These are phyloP conservation scores for Holacanthus passer DNA, from an alignment of 2,113 vertebrate species.

Conservation along the genomic window DNA sequence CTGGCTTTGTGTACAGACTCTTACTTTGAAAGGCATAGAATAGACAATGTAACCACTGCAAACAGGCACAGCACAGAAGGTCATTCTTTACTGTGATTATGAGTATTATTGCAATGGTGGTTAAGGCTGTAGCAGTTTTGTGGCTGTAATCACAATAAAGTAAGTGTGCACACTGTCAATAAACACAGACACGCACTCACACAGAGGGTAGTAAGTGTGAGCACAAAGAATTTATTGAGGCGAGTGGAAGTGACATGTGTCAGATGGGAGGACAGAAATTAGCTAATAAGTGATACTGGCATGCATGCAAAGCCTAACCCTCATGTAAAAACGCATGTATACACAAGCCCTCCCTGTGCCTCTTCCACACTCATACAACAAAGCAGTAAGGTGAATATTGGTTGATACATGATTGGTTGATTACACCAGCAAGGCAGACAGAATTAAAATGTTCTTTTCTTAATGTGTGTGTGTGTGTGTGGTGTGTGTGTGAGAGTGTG, in stretches of 20 bases:
- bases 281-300: slow-evolving; percentile 54
- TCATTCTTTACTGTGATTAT: slow-evolving; percentile 8
- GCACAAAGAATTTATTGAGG: slow-evolving; percentile 46
- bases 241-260: slow-evolving; percentile 68
- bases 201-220: slow-evolving; percentile 10
- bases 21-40: background rate
- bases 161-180: background rate
- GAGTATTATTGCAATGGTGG: background rate
- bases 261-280: slow-evolving; percentile 43
- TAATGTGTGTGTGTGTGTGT: background rate
- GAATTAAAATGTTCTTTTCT: background rate
- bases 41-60: background rate
- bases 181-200: background rate
- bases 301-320: slow-evolving; percentile 34
- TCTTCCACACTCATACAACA: background rate
- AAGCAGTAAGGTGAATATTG: background rate
- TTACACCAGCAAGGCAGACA: background rate
- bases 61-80: slow-evolving; percentile 21
- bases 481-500: background rate
- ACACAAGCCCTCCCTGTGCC: background rate
- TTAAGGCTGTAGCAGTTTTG: slow-evolving; percentile 14
- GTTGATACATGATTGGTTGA: too few relatives aligned
- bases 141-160: slow-evolving; percentile 12
- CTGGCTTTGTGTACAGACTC: background rate
- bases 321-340: background rate